Base-by-base conservation (phyloP, 2,888 invertebrate species). In the Imbricaverruca yamaguchii region DNA sequence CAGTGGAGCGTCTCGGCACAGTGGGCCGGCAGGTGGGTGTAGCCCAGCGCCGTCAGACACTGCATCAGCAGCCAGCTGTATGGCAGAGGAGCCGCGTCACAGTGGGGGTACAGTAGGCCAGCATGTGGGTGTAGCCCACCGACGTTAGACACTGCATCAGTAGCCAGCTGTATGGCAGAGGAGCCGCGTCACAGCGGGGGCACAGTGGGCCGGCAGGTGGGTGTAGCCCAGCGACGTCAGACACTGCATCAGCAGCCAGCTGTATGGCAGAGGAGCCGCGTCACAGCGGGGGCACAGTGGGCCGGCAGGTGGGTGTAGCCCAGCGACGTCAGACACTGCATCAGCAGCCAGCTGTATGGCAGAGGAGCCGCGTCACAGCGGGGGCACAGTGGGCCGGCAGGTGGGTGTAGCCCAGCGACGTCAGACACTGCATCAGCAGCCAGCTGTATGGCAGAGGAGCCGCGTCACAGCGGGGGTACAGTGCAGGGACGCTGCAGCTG, bases 1-100 rank as follows among this genome's bases (percentile, higher is more conserved):
- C 90, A 89, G 85, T 92, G 91, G 8, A 94, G 88, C 83, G 90
- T 89, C 15, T 90, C 89, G 77, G 89, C 88, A 11, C 90, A 90
- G 56, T 90, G 87, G 18, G 89, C 88, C 0, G 90, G 90, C 78
- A 92, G 88, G 84, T 91, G 90, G 0, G 90, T 89, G 86, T 93
- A 93, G 9, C 92, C 91, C 69, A 94, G 87, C 0, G 92, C 90
- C 83, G 90, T 88, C 81, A 95, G 88, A 11, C 91, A 90, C 87
- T 93, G 91, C 85, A 91, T 89, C 74, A 94, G 87, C 81, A 94
- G 87, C 94, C 94, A 95, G 85, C 94, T 93, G 85, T n/a, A 4
- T 39, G 39, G 39, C 39, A 39, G 39, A 39, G 39, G 39, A 39
- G 4, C 39, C 39, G 39, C 4, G 39, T 39, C 39, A 39, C 39